phyloP scores from a whole-genome alignment of 2,113 vertebrate species.

The Pantherophis guttatus region DNA sequence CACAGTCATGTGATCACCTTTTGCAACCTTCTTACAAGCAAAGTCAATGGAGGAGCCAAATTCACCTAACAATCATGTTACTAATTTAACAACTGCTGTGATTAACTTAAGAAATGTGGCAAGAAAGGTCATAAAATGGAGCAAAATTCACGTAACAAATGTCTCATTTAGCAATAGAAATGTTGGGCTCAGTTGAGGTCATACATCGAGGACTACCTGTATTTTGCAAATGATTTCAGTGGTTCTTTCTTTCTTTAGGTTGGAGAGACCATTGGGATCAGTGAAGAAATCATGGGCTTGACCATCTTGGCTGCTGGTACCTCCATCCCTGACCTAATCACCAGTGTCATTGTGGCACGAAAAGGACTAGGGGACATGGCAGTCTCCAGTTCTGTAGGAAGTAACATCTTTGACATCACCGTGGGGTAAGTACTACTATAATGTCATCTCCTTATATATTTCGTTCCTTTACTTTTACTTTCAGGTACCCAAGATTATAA shows the following conservation, averaged over 20 bases:
- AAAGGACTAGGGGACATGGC: slow-evolving; percentile 97
- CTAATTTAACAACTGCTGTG: no score
- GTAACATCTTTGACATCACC: slow-evolving; percentile 97
- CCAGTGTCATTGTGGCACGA: slow-evolving; percentile 93
- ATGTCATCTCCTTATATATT: neutral
- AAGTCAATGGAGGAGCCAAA: no score
- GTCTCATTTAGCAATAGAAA: neutral
- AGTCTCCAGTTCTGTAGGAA: slow-evolving; percentile 94
- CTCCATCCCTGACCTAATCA: slow-evolving; percentile 95
- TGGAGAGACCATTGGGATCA: slow-evolving; percentile 93
- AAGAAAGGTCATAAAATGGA: no score
- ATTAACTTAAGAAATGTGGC: no score
- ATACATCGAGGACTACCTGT: neutral
- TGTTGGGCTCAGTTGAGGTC: neutral
- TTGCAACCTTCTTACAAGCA: no score
- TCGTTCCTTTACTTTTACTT: neutral
- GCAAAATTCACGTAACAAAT: neutral
- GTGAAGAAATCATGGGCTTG: slow-evolving; percentile 94
- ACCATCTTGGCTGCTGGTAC: slow-evolving; percentile 95
- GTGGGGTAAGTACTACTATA: slow-evolving; percentile 80
- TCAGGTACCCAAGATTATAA: neutral
- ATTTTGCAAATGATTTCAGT: neutral
- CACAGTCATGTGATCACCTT: no score
- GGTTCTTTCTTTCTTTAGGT: slow-evolving; percentile 69
- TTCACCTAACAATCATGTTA: no score